Conservation (phyloP, 1,140 invertebrate species). For the Eulimnadia texana region DNA sequence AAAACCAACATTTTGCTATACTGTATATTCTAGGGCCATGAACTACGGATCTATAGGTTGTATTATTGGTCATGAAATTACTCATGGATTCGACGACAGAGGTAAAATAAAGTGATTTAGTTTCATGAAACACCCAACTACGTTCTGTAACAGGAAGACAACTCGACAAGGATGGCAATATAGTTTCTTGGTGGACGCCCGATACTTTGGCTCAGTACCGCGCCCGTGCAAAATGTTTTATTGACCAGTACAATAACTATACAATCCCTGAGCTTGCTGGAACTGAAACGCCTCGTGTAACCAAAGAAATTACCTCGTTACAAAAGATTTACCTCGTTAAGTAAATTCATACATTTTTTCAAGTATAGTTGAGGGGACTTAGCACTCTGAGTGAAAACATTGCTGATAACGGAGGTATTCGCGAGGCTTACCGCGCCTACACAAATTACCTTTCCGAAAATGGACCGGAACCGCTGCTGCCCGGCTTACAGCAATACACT, state of each 20-base stretch:
- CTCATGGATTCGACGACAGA: constrained; percentile 55
- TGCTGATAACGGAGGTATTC: constrained; percentile 80
- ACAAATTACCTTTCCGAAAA: constrained; percentile 49
- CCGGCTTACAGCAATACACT: constrained; percentile 57
- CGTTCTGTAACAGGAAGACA: constrained; percentile 37
- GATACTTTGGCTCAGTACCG: constrained; percentile 30
- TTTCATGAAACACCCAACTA: too few species aligned
- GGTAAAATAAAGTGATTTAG: constrained; percentile 29
- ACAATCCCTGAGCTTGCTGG: neutral
- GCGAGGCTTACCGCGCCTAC: constrained; percentile 72
- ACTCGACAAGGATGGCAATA: constrained; percentile 24
- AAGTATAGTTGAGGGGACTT: constrained; percentile 52
- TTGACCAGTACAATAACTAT: constrained; percentile 14
- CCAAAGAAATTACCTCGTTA: too few species aligned
- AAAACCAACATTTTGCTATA: neutral
- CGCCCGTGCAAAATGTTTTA: constrained; percentile 12
- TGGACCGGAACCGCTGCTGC: constrained; percentile 45
- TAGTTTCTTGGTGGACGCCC: constrained; percentile 25
- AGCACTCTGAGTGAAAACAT: constrained; percentile 74
- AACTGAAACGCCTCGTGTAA: neutral
- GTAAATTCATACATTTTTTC: neutral
- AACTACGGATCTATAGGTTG: constrained; percentile 60
- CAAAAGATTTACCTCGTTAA: too few species aligned
- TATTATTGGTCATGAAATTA: constrained; percentile 60
- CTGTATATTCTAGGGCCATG: constrained; percentile 23